Evolutionary conservation across 1,140 invertebrate species (phyloP), one percentile per base, ranked within the genome.

Genomic region (Penaeus chinensis): DNA sequence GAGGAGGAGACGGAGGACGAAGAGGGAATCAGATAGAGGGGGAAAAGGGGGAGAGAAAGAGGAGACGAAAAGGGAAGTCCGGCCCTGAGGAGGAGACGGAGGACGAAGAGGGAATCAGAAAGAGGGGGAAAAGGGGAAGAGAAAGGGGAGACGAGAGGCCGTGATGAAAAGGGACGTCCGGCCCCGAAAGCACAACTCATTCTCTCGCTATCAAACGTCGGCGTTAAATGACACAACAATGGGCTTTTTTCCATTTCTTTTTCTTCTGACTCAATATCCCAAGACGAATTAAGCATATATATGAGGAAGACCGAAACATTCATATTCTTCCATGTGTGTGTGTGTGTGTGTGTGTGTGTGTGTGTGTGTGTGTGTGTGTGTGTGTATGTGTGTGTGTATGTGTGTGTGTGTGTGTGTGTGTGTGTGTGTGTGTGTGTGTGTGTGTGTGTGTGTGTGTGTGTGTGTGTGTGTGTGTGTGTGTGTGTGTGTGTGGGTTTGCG

Each of bases 281-380:
- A 54, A 54, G 54, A 54, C 16, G 54, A 54, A 54, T 54, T 54
- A 54, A 54, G 54, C 16, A 54, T 54, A 54, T 54, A 54, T 54
- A 11, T 54, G 54, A 16, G 54, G 16, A 54, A 54, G 54, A 13
- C 54, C 54, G 54, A 54, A 54, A 54, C 0, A 16, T 13, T 2
- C 2, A 16, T 54, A 13, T 1, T 54, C 16, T 54, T 54, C 1
- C 54, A 42, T 4, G 37, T 7, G 37, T 7, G 37, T 7, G 2
- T 7, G 4, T 7, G 20, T 61, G 69, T 60, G n/a, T 24, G 54
- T 60, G 69, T 76, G 54, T 65, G 27, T 76, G 66, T 61, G 47
- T 76, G 66, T 76, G 69, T 76, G 65, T 60, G 65, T 71, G 82
- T 71, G 65, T 71, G 82, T 71, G 63, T 71, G 65, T 27, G 65